A percentile compares a stretch with the other conserved stretches of the same genome.
Conservation (phyloP, 2,797 vertebrate species). For the Chaenodraco wilsoni region DNA sequence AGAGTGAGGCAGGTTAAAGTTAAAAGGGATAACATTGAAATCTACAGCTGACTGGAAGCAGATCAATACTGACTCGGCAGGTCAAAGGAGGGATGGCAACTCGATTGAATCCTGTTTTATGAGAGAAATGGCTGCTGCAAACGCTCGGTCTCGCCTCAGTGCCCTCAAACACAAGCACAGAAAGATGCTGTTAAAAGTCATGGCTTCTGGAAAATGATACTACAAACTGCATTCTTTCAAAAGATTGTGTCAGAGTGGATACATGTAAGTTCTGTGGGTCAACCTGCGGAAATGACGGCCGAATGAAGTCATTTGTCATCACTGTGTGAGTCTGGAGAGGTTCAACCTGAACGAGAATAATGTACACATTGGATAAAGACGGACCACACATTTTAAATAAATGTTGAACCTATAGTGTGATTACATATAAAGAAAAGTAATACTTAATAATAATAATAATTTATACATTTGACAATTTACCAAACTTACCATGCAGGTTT, state of each 20-base stretch:
- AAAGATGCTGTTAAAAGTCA: slow-evolving; percentile 21
- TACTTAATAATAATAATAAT: neutral
- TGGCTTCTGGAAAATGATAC: neutral
- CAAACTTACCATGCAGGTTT: slow-evolving; percentile 37
- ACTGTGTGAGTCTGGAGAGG: slow-evolving; percentile 50
- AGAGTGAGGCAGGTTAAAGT: slow-evolving; percentile 16
- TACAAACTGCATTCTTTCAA: neutral
- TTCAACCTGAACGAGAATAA: slow-evolving; percentile 45
- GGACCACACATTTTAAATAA: neutral
- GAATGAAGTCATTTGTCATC: slow-evolving; percentile 66
- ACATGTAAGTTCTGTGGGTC: neutral
- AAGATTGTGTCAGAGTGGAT: slow-evolving; percentile 2
- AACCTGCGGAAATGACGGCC: slow-evolving; percentile 58
- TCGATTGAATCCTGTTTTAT: slow-evolving; percentile 71
- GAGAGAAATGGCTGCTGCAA: slow-evolving; percentile 19
- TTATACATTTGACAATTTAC: neutral
- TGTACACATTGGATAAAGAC: neutral
- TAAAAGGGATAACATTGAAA: slow-evolving; percentile 4
- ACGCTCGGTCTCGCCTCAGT: slow-evolving; percentile 37
- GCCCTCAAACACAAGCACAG: slow-evolving; percentile 53
- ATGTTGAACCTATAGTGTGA: neutral
- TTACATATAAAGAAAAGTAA: neutral
- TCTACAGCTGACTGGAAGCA: neutral
- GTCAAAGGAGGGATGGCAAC: slow-evolving; percentile 39
- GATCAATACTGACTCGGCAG: slow-evolving; percentile 60